Conservation (phyloP, 2,797 vertebrate species). For the Aplochiton taeniatus region DNA sequence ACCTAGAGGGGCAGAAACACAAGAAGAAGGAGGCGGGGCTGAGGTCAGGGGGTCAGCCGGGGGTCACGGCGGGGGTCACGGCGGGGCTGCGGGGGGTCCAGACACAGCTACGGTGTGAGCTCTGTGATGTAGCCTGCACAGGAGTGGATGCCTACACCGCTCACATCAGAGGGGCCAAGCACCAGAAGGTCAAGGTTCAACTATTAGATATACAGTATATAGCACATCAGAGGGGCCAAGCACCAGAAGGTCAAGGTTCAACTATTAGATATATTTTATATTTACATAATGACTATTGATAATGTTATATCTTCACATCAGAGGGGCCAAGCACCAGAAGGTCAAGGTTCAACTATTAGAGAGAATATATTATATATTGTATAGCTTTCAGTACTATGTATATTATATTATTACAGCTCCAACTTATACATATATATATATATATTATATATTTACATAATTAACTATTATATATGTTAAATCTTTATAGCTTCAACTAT, state of each 20-base stretch:
- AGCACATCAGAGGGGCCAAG: constrained; percentile 78
- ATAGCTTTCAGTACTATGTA: no score
- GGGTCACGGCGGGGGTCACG: constrained; percentile 49
- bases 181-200: constrained; percentile 72
- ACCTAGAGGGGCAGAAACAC: constrained; percentile 85
- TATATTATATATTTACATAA: no score
- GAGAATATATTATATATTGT: no score
- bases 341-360: constrained; percentile 38
- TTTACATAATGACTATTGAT: no score
- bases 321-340: constrained; percentile 82
- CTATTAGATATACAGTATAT: no score
- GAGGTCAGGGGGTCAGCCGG: constrained; percentile 68
- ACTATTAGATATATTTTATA: no score
- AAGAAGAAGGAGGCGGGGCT: constrained; percentile 82
- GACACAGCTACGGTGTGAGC: constrained; percentile 77
- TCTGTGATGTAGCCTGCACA: constrained; percentile 81
- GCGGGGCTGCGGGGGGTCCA: constrained; percentile 67
- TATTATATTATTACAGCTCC: no score
- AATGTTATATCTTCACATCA: no score
- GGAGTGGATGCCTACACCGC: constrained; percentile 78
- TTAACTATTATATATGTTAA: no score
- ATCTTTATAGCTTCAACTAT: no score
- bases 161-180: constrained; percentile 77
- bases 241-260: constrained; percentile 75
- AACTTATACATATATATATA: no score